phyloP scores from a whole-genome alignment of 2,888 invertebrate species.

The Chrysomela aeneicollis region DNA sequence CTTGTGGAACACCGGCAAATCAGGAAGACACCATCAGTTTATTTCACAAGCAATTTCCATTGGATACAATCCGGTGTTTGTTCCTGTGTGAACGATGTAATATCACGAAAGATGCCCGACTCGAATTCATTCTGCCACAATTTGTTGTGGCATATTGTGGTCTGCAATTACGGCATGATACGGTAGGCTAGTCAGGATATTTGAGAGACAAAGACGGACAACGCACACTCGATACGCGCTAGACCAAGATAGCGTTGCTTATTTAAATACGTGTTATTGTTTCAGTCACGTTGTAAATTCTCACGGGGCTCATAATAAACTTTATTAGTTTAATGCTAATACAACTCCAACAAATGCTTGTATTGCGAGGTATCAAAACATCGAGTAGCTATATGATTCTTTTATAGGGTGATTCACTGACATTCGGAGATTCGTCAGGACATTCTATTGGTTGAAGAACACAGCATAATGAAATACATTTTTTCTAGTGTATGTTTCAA shows the following conservation, averaged over 20 bases:
- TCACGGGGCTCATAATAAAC: conserved; percentile 59
- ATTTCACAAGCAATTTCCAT: background rate
- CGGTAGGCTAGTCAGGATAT: conserved; percentile 51
- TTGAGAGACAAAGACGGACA: conserved; percentile 40
- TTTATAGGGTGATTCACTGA: conserved; percentile 4
- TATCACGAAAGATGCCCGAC: conserved; percentile 39
- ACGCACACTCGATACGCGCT: conserved; percentile 19
- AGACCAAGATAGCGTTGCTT: conserved; percentile 54
- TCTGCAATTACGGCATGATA: conserved; percentile 56
- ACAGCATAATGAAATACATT: too few species aligned
- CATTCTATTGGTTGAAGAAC: too few species aligned
- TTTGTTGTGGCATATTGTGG: conserved; percentile 56
- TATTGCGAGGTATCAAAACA: conserved; percentile 28
- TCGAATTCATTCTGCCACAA: conserved; percentile 51
- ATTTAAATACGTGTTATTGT: conserved; percentile 63
- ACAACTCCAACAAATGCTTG: conserved; percentile 48
- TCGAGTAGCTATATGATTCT: conserved; percentile 8
- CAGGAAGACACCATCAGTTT: background rate
- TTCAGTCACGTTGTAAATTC: conserved; percentile 63
- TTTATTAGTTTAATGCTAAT: conserved; percentile 54
- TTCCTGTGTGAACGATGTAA: conserved; percentile 19
- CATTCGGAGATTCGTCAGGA: too few species aligned
- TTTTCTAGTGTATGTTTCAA: too few species aligned
- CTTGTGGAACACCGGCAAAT: too few species aligned
- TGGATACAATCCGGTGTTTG: background rate